Evolutionary conservation across 37 sponge, comb jelly and placozoan genomes (phyloP), one percentile per base, ranked within the genome.

Genomic region (Chondrosia reniformis): DNA sequence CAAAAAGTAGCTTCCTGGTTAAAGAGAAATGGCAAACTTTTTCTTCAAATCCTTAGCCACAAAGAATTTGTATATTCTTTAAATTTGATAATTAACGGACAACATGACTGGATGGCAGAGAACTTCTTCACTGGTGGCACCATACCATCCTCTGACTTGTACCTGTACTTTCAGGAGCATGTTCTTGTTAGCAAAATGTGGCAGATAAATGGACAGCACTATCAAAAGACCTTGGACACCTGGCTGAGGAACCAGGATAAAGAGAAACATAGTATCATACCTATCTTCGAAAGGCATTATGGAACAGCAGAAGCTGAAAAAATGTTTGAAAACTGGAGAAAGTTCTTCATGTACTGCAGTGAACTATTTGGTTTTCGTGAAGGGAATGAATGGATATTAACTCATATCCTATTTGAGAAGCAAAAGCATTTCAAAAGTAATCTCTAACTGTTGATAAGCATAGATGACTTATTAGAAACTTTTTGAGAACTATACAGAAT

Each of bases 21-120:
- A 24, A 76, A 76, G n/a, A 55, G 56, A n/a, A 22, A 45, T 19
- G 77, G 77, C 7, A 54, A 24, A 33, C 61, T 76, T 28, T 76
- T 76, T 17, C 10, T 76, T 59, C 77, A 76, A 61, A 76, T 76
- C 7, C 77, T 76, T 9, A 55, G 77, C 77, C 77, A 76, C 27
- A 55, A 56, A 10, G 56, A 76, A 17, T 76, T 76, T 76, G 55
- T 56, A 7, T 54, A 52, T 15, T 27, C 42, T 22, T n/a, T n/a
- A n/a, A n/a, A n/a, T n/a, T 36, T 54, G 36, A 17, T 34, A 5
- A 62, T 54, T 5, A 52, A 52, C 7, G 19, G n/a, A 7, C 32
- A 76, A 12, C 17, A 55, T 52, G 77, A 76, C 22, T 76, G 34
- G 9, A 24, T 76, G 12, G 54, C 46, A 22, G 5, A 52, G 40